Evolutionary conservation across 37 sponge, comb jelly and placozoan genomes (phyloP).

Genomic region (Cladorhizidae sp.): DNA sequence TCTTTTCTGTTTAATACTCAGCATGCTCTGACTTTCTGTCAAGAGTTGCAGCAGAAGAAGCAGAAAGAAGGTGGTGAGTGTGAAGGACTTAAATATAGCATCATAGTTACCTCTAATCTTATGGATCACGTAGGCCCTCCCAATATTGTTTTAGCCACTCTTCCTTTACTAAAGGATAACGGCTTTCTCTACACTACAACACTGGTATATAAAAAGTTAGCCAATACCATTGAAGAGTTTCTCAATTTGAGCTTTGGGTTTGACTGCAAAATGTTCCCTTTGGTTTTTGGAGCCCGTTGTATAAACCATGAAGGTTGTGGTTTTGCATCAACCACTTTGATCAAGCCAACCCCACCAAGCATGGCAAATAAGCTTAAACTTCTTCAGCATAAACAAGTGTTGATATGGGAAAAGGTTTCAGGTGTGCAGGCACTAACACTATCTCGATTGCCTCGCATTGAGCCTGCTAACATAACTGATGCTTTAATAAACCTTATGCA

Average conservation of each 20-base stretch:
- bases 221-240: constrained; percentile 3
- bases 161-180: constrained; percentile 29
- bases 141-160: constrained; percentile 23
- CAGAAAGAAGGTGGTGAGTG: neutral
- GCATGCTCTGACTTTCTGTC: constrained; percentile 32
- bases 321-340: neutral
- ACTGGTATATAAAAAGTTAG: neutral
- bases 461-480: neutral
- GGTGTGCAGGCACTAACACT: neutral
- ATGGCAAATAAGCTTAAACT: neutral
- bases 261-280: constrained; percentile 14
- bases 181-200: constrained; percentile 32
- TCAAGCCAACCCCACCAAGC: constrained; percentile 6
- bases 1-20: constrained; percentile 35
- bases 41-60: neutral
- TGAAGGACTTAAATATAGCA: constrained; percentile 11
- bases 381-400: neutral
- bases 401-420: constrained; percentile 8
- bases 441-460: neutral
- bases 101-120: constrained; percentile 50
- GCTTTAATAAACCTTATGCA: neutral
- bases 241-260: constrained; percentile 28
- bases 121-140: constrained; percentile 41
- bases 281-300: constrained; percentile 48
- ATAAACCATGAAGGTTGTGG: constrained; percentile 37